A percentile compares a stretch with the other conserved stretches of the same genome.
Conservation (phyloP, 2,113 vertebrate species). For the Rhinoderma darwinii region DNA sequence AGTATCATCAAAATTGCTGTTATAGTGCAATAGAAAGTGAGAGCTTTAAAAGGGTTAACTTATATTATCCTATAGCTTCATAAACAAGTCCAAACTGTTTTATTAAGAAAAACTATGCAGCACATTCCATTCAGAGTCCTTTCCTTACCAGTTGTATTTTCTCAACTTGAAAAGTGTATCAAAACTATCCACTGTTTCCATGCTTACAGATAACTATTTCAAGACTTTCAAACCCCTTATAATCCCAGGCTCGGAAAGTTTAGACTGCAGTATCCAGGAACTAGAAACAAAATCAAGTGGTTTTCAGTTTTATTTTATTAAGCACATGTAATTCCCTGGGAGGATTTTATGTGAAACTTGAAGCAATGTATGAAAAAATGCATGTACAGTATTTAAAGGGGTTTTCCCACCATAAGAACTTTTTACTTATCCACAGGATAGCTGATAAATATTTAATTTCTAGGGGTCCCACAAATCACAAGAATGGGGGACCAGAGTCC, state of each 20-base stretch:
- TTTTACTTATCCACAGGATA: too few relatives aligned
- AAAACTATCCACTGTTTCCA: conserved; percentile 16
- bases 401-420: too few relatives aligned
- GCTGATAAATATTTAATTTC: too few relatives aligned
- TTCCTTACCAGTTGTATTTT: not conserved
- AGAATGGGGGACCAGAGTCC: too few relatives aligned
- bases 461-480: too few relatives aligned
- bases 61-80: not conserved
- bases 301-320: not conserved
- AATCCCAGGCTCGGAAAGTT: not conserved
- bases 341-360: not conserved
- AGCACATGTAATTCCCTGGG: not conserved
- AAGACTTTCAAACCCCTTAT: not conserved
- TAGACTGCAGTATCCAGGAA: not conserved
- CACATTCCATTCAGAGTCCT: not conserved
- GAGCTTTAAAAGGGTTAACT: not conserved
- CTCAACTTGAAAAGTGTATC: not conserved
- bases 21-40: not conserved
- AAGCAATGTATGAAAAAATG: not conserved
- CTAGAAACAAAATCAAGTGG: conserved; percentile 5
- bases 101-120: not conserved
- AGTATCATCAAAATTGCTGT: too few relatives aligned
- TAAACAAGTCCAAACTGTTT: too few relatives aligned
- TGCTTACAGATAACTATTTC: conserved; percentile 25
- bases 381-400: too few relatives aligned